Evolutionary conservation across 2,888 invertebrate genomes (phyloP).

Genomic region (Platycheirus albimanus): DNA sequence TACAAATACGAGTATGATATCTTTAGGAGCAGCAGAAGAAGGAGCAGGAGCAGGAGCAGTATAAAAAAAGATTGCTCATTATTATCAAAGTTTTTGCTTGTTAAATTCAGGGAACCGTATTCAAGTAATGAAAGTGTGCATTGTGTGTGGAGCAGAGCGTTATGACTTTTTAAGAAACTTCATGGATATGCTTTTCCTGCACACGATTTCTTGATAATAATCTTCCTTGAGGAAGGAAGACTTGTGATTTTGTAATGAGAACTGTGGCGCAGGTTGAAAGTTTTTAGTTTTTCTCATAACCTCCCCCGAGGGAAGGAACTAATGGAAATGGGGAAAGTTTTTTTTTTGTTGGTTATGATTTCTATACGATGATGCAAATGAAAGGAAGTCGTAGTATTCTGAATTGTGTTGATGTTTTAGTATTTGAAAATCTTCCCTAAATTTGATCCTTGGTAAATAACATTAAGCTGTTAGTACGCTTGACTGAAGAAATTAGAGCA

Average conservation of each 20-base stretch:
- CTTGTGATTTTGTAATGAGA: background rate
- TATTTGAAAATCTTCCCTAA: background rate
- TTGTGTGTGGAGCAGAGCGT: conserved; percentile 7
- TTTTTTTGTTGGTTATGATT: background rate
- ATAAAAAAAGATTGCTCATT: conserved; percentile 31
- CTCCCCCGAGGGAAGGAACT: background rate
- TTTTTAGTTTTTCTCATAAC: background rate
- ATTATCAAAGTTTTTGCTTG: conserved; percentile 57
- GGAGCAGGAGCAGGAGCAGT: too few species aligned
- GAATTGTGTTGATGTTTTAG: background rate
- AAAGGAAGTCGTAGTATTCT: background rate
- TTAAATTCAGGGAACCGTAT: conserved; percentile 32
- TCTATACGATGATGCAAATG: background rate
- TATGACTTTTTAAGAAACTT: conserved; percentile 33
- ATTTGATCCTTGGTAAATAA: too few species aligned
- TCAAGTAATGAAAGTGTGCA: conserved; percentile 54
- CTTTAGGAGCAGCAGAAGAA: conserved; percentile 7
- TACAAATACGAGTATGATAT: conserved; percentile 1
- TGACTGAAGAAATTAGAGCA: too few species aligned
- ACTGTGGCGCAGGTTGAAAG: background rate
- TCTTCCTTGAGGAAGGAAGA: conserved; percentile 5
- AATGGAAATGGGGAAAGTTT: background rate
- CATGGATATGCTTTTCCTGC: conserved; percentile 24
- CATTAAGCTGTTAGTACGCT: too few species aligned
- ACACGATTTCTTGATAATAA: background rate